Conservation (phyloP, 2,888 invertebrate genomes). For the Clivina fossor region DNA sequence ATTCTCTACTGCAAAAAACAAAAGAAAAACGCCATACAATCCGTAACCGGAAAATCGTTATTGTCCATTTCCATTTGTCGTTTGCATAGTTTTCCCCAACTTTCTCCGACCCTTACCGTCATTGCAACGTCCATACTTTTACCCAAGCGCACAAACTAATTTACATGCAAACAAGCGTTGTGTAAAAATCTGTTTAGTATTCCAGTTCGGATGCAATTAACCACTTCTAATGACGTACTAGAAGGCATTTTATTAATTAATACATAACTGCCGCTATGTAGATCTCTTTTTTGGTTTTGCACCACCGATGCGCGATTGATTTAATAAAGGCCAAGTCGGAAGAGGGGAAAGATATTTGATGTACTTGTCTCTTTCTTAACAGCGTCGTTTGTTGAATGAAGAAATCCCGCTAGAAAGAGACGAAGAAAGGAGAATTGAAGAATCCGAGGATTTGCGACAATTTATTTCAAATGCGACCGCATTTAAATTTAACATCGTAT, state of each 20-base stretch:
- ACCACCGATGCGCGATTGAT: constrained; percentile 27
- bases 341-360: constrained; percentile 11
- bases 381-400: too few relatives aligned
- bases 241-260: constrained; percentile 29
- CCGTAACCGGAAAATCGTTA: constrained; percentile 19
- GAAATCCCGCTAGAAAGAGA: not conserved
- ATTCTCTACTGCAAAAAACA: too few relatives aligned
- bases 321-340: constrained; percentile 24
- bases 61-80: constrained; percentile 31
- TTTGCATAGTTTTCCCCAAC: constrained; percentile 28
- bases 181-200: constrained; percentile 33
- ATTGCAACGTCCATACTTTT: too few relatives aligned
- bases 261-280: constrained; percentile 27
- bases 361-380: too few relatives aligned
- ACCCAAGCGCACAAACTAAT: constrained; percentile 27
- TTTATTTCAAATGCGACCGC: constrained; percentile 27
- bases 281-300: constrained; percentile 12
- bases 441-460: constrained; percentile 26
- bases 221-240: constrained; percentile 18
- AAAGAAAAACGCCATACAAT: too few relatives aligned
- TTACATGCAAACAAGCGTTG: constrained; percentile 32
- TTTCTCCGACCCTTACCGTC: not conserved
- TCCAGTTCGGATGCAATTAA: constrained; percentile 32
- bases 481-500: constrained; percentile 31
- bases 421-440: not conserved